Evolutionary conservation across 2,797 vertebrate species (phyloP), one percentile per base, ranked within the genome.

Genomic region (Sebastes hopkinsi): DNA sequence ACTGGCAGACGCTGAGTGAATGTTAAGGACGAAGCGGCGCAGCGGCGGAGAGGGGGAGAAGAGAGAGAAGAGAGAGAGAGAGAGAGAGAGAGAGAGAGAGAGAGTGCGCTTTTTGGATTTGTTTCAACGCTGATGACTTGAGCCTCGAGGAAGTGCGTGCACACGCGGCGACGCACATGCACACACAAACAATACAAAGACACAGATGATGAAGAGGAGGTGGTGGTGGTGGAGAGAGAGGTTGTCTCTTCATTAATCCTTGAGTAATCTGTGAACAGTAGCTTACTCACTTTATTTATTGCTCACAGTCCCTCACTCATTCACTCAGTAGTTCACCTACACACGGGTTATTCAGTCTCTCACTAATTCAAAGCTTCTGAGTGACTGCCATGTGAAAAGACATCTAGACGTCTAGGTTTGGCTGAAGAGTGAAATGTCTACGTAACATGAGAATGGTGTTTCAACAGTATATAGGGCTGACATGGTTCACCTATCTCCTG

Each of bases 101-200:
- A 69, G 69, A 67, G 71, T 36, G 60, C 52, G 29, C 46, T n/a
- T 64, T 88, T 65, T 72, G 76, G 87, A 83, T 86, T 79, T 23
- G 71, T 85, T 90, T 93, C 88, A 89, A 67, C 5, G 71, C 76
- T 79, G 91, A 88, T 72, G 92, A 87, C 82, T 81, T 22, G 73
- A 86, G 90, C 86, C 87, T 74, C 13, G 30, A 85, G 85, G 77
- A 89, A 70, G 55, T 3, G 65, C 7, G 29, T 52, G 50, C 7
- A 11, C 25, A n/a, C 34, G 20, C 25, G 46, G 27, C 29, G 16
- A 60, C 29, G 5, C 23, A 13, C 23, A 11, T 22, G 27, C 59
- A 55, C 52, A 5, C 27, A 20, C 66, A 30, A 29, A 67, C 42
- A 29, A 46, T 50, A 46, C 38, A 29, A 16, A 67, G 16, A 30